phyloP scores from a whole-genome alignment of 2,113 vertebrate genomes.

The Tachycineta bicolor region DNA sequence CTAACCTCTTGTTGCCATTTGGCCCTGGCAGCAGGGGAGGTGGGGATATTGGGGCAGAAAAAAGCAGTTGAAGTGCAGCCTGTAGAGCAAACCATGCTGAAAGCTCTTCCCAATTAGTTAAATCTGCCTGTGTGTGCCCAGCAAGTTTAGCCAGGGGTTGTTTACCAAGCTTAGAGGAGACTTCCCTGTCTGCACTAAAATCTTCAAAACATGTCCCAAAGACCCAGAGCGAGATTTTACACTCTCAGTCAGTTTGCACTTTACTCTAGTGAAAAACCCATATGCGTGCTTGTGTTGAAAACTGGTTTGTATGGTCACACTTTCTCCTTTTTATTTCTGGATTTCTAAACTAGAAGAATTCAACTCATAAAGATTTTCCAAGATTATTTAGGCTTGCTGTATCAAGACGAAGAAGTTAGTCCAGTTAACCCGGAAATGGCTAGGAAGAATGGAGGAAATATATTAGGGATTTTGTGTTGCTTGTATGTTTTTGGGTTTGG shows the following conservation, averaged over 20 bases:
- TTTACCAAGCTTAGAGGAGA: background rate
- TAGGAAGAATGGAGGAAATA: background rate
- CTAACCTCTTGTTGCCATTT: background rate
- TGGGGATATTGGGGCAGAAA: background rate
- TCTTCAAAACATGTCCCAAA: background rate
- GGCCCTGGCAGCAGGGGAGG: background rate
- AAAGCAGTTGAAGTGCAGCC: background rate
- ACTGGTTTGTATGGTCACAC: background rate
- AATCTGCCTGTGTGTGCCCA: background rate
- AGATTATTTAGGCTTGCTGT: background rate
- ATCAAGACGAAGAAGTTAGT: background rate
- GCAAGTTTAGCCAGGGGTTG: background rate
- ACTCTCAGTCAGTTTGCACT: background rate
- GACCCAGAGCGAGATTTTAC: background rate
- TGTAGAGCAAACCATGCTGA: fast-evolving
- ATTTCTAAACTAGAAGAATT: background rate
- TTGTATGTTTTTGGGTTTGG: background rate
- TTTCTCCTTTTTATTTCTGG: background rate
- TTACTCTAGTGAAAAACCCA: background rate
- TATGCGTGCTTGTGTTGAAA: background rate
- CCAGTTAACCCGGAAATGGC: background rate
- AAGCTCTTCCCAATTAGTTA: background rate
- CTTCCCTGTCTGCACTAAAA: background rate
- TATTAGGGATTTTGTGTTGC: background rate
- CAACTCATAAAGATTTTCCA: background rate